phyloP scores from a whole-genome alignment of 2,888 invertebrate genomes.

The Entomobrya multifasciata region DNA sequence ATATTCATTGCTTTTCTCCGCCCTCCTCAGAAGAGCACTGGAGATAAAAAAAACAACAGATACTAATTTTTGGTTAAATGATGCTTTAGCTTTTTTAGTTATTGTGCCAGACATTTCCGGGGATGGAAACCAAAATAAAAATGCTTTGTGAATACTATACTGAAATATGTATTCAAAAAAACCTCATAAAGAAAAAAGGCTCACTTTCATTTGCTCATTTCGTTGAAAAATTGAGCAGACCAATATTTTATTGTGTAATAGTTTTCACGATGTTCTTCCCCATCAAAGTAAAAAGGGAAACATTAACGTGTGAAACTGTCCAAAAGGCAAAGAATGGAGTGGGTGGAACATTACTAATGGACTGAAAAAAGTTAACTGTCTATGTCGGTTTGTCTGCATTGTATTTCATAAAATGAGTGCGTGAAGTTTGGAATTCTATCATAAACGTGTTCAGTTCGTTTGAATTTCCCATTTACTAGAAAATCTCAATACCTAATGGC shows the following conservation, averaged over 20 bases:
- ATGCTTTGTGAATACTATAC: no score
- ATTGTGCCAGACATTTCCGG: conserved; percentile 4
- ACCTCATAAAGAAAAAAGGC: no score
- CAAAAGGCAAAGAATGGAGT: conserved; percentile 52
- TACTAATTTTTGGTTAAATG: conserved; percentile 33
- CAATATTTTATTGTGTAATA: conserved; percentile 46
- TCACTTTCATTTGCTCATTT: neutral
- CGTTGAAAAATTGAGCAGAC: conserved; percentile 21
- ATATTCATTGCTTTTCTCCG: conserved; percentile 22
- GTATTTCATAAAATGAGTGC: neutral
- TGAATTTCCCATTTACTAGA: neutral
- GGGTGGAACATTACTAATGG: conserved; percentile 58
- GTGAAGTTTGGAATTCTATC: no score
- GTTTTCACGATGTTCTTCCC: conserved; percentile 49
- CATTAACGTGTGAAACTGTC: conserved; percentile 59
- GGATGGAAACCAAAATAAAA: neutral
- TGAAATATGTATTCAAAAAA: no score
- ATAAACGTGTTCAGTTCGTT: neutral
- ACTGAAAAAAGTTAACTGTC: conserved; percentile 44
- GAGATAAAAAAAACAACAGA: conserved; percentile 10
- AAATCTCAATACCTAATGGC: no score
- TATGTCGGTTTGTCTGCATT: neutral
- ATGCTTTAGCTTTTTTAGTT: neutral
- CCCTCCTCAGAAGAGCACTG: conserved; percentile 8
- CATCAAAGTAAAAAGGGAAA: neutral